phyloP scores from a whole-genome alignment of 2,113 vertebrate species.

The Zootoca vivipara region DNA sequence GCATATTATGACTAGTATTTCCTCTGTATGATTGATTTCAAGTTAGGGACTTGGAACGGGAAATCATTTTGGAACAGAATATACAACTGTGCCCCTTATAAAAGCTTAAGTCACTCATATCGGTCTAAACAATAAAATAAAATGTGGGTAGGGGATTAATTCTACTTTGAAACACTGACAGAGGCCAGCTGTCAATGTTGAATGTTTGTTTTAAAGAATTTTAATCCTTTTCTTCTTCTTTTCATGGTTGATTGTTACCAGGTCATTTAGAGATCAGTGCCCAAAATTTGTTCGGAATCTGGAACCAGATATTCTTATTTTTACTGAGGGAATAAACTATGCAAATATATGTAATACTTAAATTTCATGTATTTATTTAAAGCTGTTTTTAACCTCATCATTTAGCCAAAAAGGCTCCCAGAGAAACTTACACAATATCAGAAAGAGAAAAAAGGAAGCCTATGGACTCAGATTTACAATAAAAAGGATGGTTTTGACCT shows the following conservation, averaged over 20 bases:
- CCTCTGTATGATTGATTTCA: conserved; percentile 54
- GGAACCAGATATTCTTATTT: neutral
- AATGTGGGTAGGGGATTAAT: conserved; percentile 1
- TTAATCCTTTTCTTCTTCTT: conserved; percentile 14
- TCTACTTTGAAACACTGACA: conserved; percentile 56
- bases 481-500: neutral
- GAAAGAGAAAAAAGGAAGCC: neutral
- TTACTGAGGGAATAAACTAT: neutral
- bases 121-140: neutral
- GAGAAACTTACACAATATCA: neutral
- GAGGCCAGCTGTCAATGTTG: conserved; percentile 57
- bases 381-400: neutral
- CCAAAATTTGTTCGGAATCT: neutral
- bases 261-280: neutral
- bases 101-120: conserved; percentile 38
- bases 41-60: conserved; percentile 53
- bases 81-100: conserved; percentile 46
- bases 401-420: neutral
- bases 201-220: conserved; percentile 24
- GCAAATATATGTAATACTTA: neutral
- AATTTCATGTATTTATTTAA: neutral
- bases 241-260: conserved; percentile 57
- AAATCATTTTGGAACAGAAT: conserved; percentile 55
- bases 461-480: neutral
- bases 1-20: conserved; percentile 53